These are phyloP conservation scores for Chirona hameri DNA, from an alignment of 2,888 invertebrate species.

Conservation along the genomic window DNA sequence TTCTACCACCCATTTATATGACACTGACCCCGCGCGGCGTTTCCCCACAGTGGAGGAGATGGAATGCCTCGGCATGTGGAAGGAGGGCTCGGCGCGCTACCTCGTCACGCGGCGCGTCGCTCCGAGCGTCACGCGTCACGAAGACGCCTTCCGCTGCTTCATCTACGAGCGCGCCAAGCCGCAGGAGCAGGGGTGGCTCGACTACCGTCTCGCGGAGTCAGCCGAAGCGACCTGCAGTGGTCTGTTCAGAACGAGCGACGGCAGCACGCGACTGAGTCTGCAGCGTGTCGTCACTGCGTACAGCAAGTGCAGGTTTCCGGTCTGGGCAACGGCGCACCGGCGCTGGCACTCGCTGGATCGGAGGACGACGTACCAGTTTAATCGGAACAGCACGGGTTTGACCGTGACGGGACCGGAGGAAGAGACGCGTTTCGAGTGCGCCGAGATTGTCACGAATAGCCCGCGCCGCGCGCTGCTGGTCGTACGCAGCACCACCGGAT, in stretches of 20 bases:
- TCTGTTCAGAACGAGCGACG: conserved; percentile 82
- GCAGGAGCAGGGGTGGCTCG: conserved; percentile 42
- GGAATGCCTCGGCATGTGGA: conserved; percentile 88
- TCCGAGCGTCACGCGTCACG: conserved; percentile 60
- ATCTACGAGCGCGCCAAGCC: conserved; percentile 67
- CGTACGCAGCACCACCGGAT: conserved; percentile 68
- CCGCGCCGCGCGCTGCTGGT: conserved; percentile 56
- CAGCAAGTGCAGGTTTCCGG: conserved; percentile 70
- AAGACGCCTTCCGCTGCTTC: conserved; percentile 91
- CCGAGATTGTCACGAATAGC: conserved; percentile 58
- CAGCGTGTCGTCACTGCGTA: conserved; percentile 67
- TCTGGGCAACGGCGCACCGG: conserved; percentile 73
- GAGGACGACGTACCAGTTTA: conserved; percentile 64
- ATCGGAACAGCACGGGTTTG: neutral
- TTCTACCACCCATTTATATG: too few species aligned
- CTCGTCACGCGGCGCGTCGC: conserved; percentile 55
- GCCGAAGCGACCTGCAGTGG: conserved; percentile 93
- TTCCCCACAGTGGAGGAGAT: conserved; percentile 56
- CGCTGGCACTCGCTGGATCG: conserved; percentile 76
- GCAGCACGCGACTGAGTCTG: conserved; percentile 76
- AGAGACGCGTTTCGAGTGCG: conserved; percentile 63
- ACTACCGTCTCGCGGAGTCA: conserved; percentile 79
- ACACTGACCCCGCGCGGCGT: neutral
- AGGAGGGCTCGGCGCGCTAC: conserved; percentile 86
- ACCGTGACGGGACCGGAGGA: neutral